Evolutionary conservation across 2,113 vertebrate species (phyloP).

Genomic region (Dipodomys stephensi): DNA sequence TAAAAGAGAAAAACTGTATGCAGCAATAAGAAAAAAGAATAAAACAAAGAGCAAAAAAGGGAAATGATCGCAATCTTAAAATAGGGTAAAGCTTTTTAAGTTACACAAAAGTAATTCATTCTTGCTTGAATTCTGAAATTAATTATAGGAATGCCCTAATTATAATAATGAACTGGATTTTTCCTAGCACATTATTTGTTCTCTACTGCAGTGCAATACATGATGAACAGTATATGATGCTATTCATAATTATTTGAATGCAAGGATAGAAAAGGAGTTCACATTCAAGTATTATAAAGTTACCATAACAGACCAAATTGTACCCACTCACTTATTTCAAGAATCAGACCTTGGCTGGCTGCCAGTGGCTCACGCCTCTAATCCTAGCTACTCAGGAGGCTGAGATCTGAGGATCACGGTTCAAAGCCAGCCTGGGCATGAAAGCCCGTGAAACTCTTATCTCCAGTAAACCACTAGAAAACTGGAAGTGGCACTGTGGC

Average conservation of each 20-base stretch:
- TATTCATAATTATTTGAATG: background rate
- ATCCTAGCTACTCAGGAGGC: no score
- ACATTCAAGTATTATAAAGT: background rate
- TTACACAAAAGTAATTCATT: slow-evolving; percentile 49
- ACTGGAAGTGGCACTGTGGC: no score
- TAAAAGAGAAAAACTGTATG: slow-evolving; percentile 63
- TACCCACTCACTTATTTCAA: background rate
- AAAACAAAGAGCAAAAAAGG: slow-evolving; percentile 49
- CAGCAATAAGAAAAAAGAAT: slow-evolving; percentile 49
- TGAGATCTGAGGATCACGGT: no score
- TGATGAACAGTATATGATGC: background rate
- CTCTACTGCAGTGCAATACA: background rate
- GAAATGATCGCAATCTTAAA: slow-evolving; percentile 49
- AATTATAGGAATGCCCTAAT: slow-evolving; percentile 16
- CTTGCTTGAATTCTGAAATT: slow-evolving; percentile 29
- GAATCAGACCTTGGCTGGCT: background rate
- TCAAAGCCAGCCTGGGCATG: no score
- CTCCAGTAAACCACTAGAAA: no score
- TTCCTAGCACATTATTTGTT: background rate
- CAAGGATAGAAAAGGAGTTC: background rate
- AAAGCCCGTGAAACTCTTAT: no score
- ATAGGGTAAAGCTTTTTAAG: slow-evolving; percentile 25
- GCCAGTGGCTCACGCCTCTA: no score
- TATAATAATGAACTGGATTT: background rate
- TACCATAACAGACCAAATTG: background rate